Percentiles rank a stretch among this genome's conserved stretches.
These are phyloP conservation scores for Caiman crocodilus DNA, from an alignment of 2,797 vertebrate genomes.

Conservation along the genomic window DNA sequence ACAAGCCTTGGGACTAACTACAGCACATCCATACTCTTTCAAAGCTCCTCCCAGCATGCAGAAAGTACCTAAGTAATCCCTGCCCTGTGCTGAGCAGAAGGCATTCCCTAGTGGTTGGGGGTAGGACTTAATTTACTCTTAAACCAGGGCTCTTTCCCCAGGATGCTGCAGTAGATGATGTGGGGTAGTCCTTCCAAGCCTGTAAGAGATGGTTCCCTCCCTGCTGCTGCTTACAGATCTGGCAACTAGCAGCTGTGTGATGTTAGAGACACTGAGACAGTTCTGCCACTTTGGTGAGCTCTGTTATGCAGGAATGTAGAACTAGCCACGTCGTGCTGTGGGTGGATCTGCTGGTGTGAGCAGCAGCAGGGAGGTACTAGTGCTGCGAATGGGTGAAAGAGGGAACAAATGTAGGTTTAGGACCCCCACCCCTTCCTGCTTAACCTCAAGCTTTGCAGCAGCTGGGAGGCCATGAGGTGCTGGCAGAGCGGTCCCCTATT, in stretches of 20 bases:
- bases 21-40: not conserved
- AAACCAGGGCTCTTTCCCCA: not conserved
- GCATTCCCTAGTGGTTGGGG: not conserved
- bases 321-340: not conserved
- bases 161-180: not conserved
- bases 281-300: not conserved
- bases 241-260: not conserved
- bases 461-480: not conserved
- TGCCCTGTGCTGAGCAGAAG: not conserved
- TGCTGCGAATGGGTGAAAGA: not conserved
- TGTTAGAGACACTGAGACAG: not conserved
- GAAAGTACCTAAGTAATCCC: not conserved
- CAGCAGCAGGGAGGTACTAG: not conserved
- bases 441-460: not conserved
- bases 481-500: too few species aligned
- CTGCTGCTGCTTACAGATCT: not conserved
- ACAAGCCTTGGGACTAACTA: not conserved
- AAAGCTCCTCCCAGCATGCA: not conserved
- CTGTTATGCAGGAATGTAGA: not conserved
- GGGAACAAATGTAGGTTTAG: not conserved
- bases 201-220: not conserved
- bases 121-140: not conserved
- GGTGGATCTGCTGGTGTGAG: not conserved
- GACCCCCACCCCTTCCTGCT: not conserved
- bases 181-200: not conserved